Evolutionary conservation across 2,113 vertebrate genomes (phyloP).

Genomic region (Hepsetus odoe): DNA sequence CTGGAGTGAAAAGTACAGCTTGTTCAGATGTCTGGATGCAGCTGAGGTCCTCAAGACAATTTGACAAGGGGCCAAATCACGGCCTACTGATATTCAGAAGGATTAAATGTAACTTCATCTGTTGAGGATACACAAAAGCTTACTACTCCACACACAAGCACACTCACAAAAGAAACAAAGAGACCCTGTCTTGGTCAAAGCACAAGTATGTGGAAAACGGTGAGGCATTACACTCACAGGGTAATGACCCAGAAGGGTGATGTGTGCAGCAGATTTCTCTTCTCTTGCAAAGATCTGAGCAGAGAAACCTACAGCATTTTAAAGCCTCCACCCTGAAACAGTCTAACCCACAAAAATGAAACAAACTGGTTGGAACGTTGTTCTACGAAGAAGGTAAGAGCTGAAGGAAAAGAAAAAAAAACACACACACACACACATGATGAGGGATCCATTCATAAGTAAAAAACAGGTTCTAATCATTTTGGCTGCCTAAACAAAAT

Average conservation of each 20-base stretch:
- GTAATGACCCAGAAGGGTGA: slow-evolving; percentile 23
- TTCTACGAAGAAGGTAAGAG: too few species aligned
- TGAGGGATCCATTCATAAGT: too few species aligned
- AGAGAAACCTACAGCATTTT: not conserved
- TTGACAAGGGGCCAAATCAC: slow-evolving; percentile 9
- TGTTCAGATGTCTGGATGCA: slow-evolving; percentile 25
- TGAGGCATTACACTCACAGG: slow-evolving; percentile 29
- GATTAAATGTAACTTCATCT: slow-evolving; percentile 45
- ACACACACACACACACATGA: too few species aligned
- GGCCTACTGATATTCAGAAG: slow-evolving; percentile 29
- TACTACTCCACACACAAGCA: slow-evolving; percentile 17
- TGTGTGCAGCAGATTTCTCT: not conserved
- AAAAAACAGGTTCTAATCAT: too few species aligned
- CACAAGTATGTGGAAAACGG: slow-evolving; percentile 17
- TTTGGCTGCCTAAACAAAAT: too few species aligned
- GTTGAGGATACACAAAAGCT: slow-evolving; percentile 32
- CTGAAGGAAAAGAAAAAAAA: too few species aligned
- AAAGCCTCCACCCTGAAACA: not conserved
- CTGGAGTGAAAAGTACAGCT: not conserved
- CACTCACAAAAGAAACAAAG: slow-evolving; percentile 34
- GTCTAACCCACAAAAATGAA: too few species aligned
- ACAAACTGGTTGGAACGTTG: too few species aligned
- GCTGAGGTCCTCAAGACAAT: slow-evolving; percentile 34
- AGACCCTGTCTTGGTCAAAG: slow-evolving; percentile 12
- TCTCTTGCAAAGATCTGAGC: not conserved